Conservation (phyloP, 2,888 invertebrate genomes). For the Mylabris sibirica region DNA sequence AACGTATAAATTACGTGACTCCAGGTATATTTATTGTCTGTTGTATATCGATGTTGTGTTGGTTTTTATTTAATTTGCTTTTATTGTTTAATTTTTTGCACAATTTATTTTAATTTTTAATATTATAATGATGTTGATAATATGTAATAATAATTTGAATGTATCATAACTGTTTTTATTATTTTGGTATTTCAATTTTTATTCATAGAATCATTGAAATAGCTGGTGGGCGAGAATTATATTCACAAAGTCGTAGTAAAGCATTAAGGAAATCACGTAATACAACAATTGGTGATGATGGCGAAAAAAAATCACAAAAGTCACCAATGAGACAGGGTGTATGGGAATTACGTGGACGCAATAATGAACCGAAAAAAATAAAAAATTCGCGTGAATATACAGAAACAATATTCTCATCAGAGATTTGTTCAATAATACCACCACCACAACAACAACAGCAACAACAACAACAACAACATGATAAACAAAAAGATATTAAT, state of each 20-base stretch:
- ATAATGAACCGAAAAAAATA: conserved; percentile 55
- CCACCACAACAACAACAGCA: conserved; percentile 59
- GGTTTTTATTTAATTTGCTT: neutral
- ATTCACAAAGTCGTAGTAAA: conserved; percentile 82
- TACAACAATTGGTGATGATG: conserved; percentile 53
- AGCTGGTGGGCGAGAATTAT: conserved; percentile 84
- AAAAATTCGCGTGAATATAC: conserved; percentile 66
- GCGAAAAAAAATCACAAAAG: conserved; percentile 62
- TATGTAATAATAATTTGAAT: neutral
- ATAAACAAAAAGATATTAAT: conserved; percentile 51
- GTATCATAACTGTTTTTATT: neutral
- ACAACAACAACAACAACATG: conserved; percentile 48
- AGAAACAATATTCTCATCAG: conserved; percentile 69
- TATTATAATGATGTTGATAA: neutral
- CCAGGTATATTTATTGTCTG: conserved; percentile 72
- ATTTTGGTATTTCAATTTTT: neutral
- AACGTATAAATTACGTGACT: conserved; percentile 76
- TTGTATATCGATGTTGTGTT: neutral
- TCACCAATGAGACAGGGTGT: conserved; percentile 66
- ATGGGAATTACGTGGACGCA: conserved; percentile 67
- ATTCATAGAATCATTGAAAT: conserved; percentile 72
- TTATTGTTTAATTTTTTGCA: conserved; percentile 17
- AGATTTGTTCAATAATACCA: conserved; percentile 66
- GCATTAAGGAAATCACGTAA: conserved; percentile 76
- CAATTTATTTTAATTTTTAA: neutral